Conservation (phyloP, 37 sponge, comb jelly and placozoan species). For the Haliclona indistincta region DNA sequence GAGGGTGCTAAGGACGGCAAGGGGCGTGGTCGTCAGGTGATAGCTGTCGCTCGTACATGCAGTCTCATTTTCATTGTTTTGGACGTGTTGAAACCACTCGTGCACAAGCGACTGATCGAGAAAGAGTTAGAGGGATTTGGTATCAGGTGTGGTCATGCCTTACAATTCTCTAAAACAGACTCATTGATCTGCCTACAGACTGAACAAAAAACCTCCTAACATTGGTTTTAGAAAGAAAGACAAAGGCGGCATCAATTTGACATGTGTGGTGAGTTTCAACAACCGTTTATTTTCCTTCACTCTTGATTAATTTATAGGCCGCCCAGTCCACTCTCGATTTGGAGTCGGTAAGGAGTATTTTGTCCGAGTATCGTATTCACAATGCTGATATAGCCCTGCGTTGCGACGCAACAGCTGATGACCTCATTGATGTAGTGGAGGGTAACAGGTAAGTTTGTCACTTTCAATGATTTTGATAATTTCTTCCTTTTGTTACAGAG, state of each 20-base stretch:
- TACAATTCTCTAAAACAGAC: not conserved
- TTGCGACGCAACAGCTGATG: constrained; percentile 97
- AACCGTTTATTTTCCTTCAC: not conserved
- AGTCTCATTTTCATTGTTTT: constrained; percentile 95
- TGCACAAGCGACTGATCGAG: constrained; percentile 94
- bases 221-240: constrained; percentile 93
- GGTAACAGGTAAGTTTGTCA: constrained; percentile 82
- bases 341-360: constrained; percentile 83
- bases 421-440: constrained; percentile 96
- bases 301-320: constrained; percentile 12
- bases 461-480: not conserved
- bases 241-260: constrained; percentile 97
- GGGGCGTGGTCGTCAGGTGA: constrained; percentile 97
- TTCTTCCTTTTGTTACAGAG: constrained; percentile 36
- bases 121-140: constrained; percentile 97
- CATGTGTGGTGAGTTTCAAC: constrained; percentile 11
- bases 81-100: constrained; percentile 96
- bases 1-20: constrained; percentile 99
- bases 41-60: constrained; percentile 96
- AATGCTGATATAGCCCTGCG: constrained; percentile 96
- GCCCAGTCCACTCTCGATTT: constrained; percentile 82
- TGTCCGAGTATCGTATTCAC: constrained; percentile 93
- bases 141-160: constrained; percentile 61
- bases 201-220: constrained; percentile 97
- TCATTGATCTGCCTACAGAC: constrained; percentile 18